Evolutionary conservation across 2,113 vertebrate species (phyloP), one percentile per base, ranked within the genome.

Genomic region (Bothrops jararaca): DNA sequence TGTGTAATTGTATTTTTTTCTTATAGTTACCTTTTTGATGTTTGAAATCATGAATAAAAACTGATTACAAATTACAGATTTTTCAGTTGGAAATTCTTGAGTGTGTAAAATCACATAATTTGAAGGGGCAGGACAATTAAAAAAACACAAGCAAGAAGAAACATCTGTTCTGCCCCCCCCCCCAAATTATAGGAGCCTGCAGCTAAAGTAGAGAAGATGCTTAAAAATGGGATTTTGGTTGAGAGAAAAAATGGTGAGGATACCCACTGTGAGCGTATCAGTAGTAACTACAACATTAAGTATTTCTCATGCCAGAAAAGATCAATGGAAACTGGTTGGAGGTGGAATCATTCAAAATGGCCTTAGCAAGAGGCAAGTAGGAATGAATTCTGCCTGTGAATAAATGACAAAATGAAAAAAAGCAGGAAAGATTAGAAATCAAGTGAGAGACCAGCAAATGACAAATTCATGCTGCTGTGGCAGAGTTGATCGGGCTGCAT

Each of bases 321-420:
- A 96, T 87, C 20, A 4, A 13, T 94, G 90, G 4, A 85, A 94
- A 18, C 0, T 89, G 53, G 34, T 90, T 93, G 90, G 29, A 42
- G 64, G 88, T 94, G 88, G 69, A 91, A 91, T 96, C 86, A 93
- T 86, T 95, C 42, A 42, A 94, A 64, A 1, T 64, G 64, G 39
- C 0, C 56, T 96, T 95, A 96, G 26, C 45, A 90, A 60, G 15
- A 90, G 94, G 42, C n/a, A 92, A 92, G 50, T 60, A 48, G 92
- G 85, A 42, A 42, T 88, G 57, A 95, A 96, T 95, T 96, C 95
- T 56, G 90, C 0, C 45, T 86, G 86, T 94, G 90, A 86, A 89
- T 56, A 64, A 18, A 3, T 45, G n/a, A 57, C 90, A 96, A 54
- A 96, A 48, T 85, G 92, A 45, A 64, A 95, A 96, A 56, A 95